Base-by-base conservation (phyloP, 1,140 invertebrate species). In the Pomacea maculata region DNA sequence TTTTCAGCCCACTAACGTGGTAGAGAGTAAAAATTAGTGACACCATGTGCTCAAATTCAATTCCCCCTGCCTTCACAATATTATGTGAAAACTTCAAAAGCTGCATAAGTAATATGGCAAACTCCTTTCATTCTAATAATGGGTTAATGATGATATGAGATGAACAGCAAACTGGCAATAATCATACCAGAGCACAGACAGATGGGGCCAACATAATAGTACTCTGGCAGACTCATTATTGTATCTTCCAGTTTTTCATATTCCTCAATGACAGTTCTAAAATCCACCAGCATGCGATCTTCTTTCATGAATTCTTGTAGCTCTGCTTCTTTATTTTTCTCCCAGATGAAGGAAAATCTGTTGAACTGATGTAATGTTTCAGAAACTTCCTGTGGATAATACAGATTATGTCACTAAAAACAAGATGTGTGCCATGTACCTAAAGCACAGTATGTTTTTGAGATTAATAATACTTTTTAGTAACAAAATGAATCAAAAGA, bases 321-420 rank as follows among this genome's bases (percentile, higher is more conserved):
- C 19, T 94, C 95, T 21, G 95, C 92, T n/a, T 95, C 93, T 85
- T 94, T 93, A 87, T 97, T 96, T 84, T 94, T 93, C 87, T 95
- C 95, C 97, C 97, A 98, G 21, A 98, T 93, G 84, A 96, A 95
- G 87, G 96, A 95, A 88, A 97, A 98, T 0, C 95, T 95, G 68
- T 94, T 93, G 95, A 97, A 98, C 83, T 94, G 93, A 83, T 95
- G 94, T 17, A 97, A 93, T 84, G 96, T 95, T 71, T 93, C 93
- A 45, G 92, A 92, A 17, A 96, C 92, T 90, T 96, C 95, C 95
- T 96, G 84, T 17, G 75, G 57, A 17, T 61, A 61, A 61, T 6
- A 61, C 11, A 61, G 57, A 14, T 17, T 9, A 61, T 14, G 57
- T 14, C 11, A 61, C 15, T 45, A 45, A 45, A 45, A 45, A 45